Conservation (phyloP, 2,113 vertebrate genomes). For the Ceratotherium simum region DNA sequence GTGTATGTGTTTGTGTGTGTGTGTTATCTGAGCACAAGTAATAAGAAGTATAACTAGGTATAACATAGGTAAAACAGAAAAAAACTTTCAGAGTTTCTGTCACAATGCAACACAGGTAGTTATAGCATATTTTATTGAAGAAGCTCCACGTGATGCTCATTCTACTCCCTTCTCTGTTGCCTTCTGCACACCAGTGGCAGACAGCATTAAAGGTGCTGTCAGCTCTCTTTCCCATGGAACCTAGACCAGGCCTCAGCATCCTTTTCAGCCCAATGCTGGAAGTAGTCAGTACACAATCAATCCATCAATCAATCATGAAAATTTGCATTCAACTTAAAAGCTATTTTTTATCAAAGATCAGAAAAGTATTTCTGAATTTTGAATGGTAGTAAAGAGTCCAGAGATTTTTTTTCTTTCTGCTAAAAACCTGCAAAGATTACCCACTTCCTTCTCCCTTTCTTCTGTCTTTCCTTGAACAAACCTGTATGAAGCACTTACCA, state of each 20-base stretch:
- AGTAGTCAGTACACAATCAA: background rate
- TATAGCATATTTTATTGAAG: background rate
- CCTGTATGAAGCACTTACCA: background rate
- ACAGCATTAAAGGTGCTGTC: background rate
- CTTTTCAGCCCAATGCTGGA: background rate
- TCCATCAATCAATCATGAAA: background rate
- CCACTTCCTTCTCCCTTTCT: background rate
- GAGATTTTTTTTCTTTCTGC: background rate
- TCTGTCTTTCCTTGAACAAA: background rate
- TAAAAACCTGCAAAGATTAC: background rate
- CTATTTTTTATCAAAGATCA: background rate
- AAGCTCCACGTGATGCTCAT: accelerated
- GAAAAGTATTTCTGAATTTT: conserved; percentile 1
- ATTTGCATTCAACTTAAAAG: background rate
- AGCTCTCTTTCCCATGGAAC: background rate
- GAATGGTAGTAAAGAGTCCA: background rate
- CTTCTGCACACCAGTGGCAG: background rate
- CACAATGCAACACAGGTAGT: too few relatives aligned
- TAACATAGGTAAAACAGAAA: background rate
- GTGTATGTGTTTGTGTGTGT: background rate
- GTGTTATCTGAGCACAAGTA: background rate
- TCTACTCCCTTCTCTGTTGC: background rate
- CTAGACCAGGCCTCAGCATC: background rate
- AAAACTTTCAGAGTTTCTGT: background rate
- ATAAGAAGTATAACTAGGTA: background rate